phyloP scores from a whole-genome alignment of 2,888 invertebrate species.

The Agrochola macilenta region DNA sequence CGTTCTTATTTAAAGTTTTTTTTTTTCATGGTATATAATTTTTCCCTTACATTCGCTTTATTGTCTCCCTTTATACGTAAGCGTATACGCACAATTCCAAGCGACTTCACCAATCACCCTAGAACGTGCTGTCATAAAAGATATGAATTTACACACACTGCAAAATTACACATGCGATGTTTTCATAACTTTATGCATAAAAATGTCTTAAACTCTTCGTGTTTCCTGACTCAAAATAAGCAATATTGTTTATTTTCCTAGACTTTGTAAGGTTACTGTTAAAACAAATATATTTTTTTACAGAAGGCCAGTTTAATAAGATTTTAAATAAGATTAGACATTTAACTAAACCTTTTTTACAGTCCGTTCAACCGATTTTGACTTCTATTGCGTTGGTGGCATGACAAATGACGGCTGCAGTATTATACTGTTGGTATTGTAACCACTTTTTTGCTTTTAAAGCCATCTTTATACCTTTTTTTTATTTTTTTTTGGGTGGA shows the following conservation, averaged over 20 bases:
- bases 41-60: neutral
- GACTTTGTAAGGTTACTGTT: constrained; percentile 8
- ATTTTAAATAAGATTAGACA: too few relatives aligned
- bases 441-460: too few relatives aligned
- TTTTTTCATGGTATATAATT: neutral
- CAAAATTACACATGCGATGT: constrained; percentile 45
- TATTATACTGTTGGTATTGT: too few relatives aligned
- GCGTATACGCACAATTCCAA: constrained; percentile 25
- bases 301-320: neutral
- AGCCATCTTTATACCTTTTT: too few relatives aligned
- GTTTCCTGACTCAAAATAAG: constrained; percentile 38
- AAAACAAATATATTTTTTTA: neutral
- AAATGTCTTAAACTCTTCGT: constrained; percentile 24
- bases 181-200: constrained; percentile 57
- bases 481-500: too few relatives aligned
- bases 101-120: constrained; percentile 34
- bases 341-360: too few relatives aligned
- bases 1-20: neutral
- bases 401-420: too few relatives aligned
- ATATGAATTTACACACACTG: constrained; percentile 44
- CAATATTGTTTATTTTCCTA: constrained; percentile 17
- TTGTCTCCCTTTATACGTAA: neutral
- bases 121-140: constrained; percentile 50
- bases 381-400: too few relatives aligned
- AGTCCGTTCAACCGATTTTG: too few relatives aligned